A percentile compares a stretch with the other conserved stretches of the same genome.
phyloP scores from a whole-genome alignment of 1,140 invertebrate genomes.

The Cylas formicarius region DNA sequence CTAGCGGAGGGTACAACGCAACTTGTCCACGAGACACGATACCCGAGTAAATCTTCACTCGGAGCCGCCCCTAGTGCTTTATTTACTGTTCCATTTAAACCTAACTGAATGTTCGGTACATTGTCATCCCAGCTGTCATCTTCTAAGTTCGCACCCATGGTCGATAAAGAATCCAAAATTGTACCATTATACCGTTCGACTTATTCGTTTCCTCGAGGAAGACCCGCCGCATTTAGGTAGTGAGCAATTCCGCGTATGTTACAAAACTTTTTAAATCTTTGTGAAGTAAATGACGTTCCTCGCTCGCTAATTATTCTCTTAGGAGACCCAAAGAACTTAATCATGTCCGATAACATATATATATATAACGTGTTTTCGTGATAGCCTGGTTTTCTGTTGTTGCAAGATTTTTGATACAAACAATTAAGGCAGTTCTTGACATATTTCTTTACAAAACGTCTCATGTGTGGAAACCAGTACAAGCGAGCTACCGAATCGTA shows the following conservation, averaged over 20 bases:
- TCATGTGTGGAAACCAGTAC: slow-evolving; percentile 36
- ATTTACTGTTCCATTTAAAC: slow-evolving; percentile 16
- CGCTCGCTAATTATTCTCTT: slow-evolving; percentile 27
- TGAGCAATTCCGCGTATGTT: slow-evolving; percentile 20
- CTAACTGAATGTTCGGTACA: slow-evolving; percentile 19
- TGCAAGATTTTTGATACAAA: slow-evolving; percentile 29
- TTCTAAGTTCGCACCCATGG: slow-evolving; percentile 14
- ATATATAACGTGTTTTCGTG: too few species aligned
- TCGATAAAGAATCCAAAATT: slow-evolving; percentile 22
- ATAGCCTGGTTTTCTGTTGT: slow-evolving; percentile 30
- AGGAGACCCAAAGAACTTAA: slow-evolving; percentile 26
- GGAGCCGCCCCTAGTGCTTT: slow-evolving; percentile 9
- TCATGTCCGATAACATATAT: slow-evolving; percentile 9
- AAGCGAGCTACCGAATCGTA: slow-evolving; percentile 24
- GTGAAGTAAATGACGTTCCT: slow-evolving; percentile 26
- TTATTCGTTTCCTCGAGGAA: slow-evolving; percentile 32
- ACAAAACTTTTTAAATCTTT: slow-evolving; percentile 27
- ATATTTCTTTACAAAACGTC: slow-evolving; percentile 30
- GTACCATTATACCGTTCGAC: slow-evolving; percentile 29
- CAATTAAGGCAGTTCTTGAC: slow-evolving; percentile 32
- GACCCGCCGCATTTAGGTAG: slow-evolving; percentile 24
- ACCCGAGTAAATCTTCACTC: slow-evolving; percentile 15
- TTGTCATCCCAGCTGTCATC: slow-evolving; percentile 18
- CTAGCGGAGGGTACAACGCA: not conserved
- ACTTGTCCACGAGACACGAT: slow-evolving; percentile 9